These are phyloP conservation scores for Misgurnus anguillicaudatus DNA, from an alignment of 2,113 vertebrate species.

Conservation along the genomic window DNA sequence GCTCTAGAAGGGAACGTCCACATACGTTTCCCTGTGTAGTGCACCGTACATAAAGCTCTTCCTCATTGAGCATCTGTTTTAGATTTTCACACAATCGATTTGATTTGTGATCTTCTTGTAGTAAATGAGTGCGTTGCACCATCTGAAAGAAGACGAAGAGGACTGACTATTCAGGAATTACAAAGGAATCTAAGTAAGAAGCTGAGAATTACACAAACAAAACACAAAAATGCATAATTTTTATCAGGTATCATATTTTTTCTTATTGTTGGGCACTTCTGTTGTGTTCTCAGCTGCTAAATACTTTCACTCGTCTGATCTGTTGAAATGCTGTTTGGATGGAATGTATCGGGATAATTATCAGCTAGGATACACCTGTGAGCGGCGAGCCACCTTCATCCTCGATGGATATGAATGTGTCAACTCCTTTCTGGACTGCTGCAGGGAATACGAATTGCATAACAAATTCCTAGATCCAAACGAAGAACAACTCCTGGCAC, in stretches of 20 bases:
- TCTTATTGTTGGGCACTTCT: too few relatives aligned
- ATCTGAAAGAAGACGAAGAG: constrained; percentile 48
- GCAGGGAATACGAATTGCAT: constrained; percentile 41
- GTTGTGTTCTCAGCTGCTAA: constrained; percentile 56
- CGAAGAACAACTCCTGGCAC: too few relatives aligned
- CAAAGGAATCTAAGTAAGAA: constrained; percentile 52
- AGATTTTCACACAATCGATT: neutral
- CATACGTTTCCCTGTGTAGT: too few relatives aligned
- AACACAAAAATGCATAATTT: too few relatives aligned
- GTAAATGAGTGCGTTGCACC: constrained; percentile 56
- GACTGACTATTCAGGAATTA: constrained; percentile 52
- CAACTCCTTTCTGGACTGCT: constrained; percentile 46
- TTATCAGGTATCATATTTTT: too few relatives aligned
- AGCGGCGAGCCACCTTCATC: constrained; percentile 64
- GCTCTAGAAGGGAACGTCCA: too few relatives aligned
- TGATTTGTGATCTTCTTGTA: constrained; percentile 27
- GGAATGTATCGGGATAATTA: constrained; percentile 71
- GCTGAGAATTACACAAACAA: neutral
- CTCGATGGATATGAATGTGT: constrained; percentile 22
- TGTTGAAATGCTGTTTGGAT: constrained; percentile 73
- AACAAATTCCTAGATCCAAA: too few relatives aligned
- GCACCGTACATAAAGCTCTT: too few relatives aligned
- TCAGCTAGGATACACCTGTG: constrained; percentile 70
- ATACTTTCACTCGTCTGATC: constrained; percentile 50
- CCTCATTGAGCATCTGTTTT: neutral